Percentiles rank a stretch among this genome's conserved stretches.
These are phyloP conservation scores for Cheilosia soror DNA, from an alignment of 2,888 invertebrate genomes.

Conservation along the genomic window DNA sequence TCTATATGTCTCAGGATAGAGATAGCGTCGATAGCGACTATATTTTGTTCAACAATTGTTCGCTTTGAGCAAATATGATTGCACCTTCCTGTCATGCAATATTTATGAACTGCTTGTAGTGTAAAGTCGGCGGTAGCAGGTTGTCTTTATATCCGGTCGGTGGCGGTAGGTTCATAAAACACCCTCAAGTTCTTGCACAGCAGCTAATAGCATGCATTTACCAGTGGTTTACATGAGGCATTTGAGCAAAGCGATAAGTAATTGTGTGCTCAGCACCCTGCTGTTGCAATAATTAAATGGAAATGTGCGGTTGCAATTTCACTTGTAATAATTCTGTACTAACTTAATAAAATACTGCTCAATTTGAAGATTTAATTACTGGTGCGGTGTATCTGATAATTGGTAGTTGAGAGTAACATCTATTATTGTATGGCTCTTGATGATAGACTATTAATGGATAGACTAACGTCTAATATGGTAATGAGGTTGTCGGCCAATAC, in stretches of 20 bases:
- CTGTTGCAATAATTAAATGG: slow-evolving; percentile 17
- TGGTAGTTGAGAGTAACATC: slow-evolving; percentile 12
- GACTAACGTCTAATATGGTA: neutral
- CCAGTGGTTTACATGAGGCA: slow-evolving; percentile 48
- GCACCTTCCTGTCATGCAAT: slow-evolving; percentile 59
- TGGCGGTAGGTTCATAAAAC: slow-evolving; percentile 45
- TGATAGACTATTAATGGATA: neutral
- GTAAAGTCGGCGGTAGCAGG: slow-evolving; percentile 27
- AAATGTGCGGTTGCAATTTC: neutral
- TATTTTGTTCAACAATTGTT: slow-evolving; percentile 30
- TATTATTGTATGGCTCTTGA: slow-evolving; percentile 6
- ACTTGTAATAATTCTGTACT: slow-evolving; percentile 9
- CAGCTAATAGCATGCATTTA: slow-evolving; percentile 58
- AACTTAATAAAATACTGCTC: slow-evolving; percentile 10
- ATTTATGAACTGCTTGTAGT: slow-evolving; percentile 39
- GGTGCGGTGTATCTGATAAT: slow-evolving; percentile 27
- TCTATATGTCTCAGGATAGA: slow-evolving; percentile 24
- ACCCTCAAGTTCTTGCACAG: slow-evolving; percentile 51
- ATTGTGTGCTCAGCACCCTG: slow-evolving; percentile 58
- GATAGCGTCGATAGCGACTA: slow-evolving; percentile 2
- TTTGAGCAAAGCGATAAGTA: slow-evolving; percentile 58
- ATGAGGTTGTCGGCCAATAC: neutral
- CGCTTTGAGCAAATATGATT: slow-evolving; percentile 50
- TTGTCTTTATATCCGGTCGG: slow-evolving; percentile 46
- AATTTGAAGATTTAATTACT: slow-evolving; percentile 16